Base-by-base conservation (phyloP, 2,888 invertebrate species). In the Creontiades dilutus region DNA sequence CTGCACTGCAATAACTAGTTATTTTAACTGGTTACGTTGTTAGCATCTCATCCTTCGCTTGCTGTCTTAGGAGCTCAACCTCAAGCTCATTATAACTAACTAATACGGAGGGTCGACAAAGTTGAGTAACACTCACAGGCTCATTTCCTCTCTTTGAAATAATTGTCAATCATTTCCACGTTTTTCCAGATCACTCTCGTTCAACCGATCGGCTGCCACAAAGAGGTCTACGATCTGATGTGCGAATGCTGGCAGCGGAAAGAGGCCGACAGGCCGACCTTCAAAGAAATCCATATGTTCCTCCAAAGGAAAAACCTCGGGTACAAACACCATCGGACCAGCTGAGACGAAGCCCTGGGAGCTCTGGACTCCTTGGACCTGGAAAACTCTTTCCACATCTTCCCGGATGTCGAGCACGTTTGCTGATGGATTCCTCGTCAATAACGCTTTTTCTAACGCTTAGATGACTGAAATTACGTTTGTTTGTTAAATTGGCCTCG, bases 221-320 rank as follows among this genome's bases (percentile, higher is more conserved):
- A 96, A 93, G 97, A 97, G 93, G 95, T 98, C 91, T 96, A 96
- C 94, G 97, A 97, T 92, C 94, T 97, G 92, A 97, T 97, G 96
- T 94, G 95, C 91, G 97, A 97, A 93, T 98, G 98, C 93, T 98
- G 97, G 97, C 95, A 96, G 91, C 94, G 96, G 61, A 96, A 96
- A 92, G 96, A 96, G 90, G 93, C 94, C 85, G 96, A 96, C 91
- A 94, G 98, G 55, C 98, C 98, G 5, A 94, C 95, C 91, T 98
- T 98, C 94, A 94, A 95, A 48, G 97, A 97, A 92, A 96, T 97
- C 91, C 96, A 97, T 93, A 94, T 96, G 92, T 97, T 97, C 94
- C 94, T 98, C 91, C 96, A 96, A 93, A 94, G 96, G 92, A 96
- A 96, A 93, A 96, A 96, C 93, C 94, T 96, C 91, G 96, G 95